phyloP scores from a whole-genome alignment of 1,140 invertebrate genomes.

The Acromyrmex echinatior region DNA sequence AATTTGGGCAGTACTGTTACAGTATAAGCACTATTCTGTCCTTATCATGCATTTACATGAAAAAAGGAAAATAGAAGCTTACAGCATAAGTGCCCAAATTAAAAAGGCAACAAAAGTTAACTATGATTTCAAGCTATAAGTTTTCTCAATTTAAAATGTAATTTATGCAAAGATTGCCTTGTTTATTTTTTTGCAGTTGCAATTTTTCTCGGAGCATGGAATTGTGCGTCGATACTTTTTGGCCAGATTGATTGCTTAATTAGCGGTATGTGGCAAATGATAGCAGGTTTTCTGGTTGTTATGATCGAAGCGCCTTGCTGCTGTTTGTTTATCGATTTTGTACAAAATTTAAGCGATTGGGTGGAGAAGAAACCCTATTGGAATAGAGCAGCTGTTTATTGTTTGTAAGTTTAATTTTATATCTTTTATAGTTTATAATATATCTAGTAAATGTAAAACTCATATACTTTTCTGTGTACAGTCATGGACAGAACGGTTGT shows the following conservation, averaged over 20 bases:
- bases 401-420: conserved; percentile 89
- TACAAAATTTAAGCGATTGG: conserved; percentile 93
- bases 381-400: conserved; percentile 95
- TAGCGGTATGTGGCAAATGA: conserved; percentile 95
- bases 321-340: conserved; percentile 97
- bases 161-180: not conserved
- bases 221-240: conserved; percentile 91
- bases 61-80: no score
- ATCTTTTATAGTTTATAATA: not conserved
- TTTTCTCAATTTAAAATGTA: not conserved
- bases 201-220: conserved; percentile 94
- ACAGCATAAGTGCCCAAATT: no score
- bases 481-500: no score
- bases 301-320: conserved; percentile 97
- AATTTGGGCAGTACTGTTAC: no score
- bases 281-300: conserved; percentile 94
- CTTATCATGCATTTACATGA: no score
- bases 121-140: not conserved
- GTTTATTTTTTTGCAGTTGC: conserved; percentile 89
- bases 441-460: not conserved
- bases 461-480: not conserved
- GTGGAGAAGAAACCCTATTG: conserved; percentile 95
- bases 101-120: not conserved
- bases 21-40: no score
- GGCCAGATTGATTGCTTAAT: conserved; percentile 90